Percentiles rank a stretch among this genome's conserved stretches.
Conservation (phyloP, 2,113 vertebrate genomes). For the Fulmarus glacialis region DNA sequence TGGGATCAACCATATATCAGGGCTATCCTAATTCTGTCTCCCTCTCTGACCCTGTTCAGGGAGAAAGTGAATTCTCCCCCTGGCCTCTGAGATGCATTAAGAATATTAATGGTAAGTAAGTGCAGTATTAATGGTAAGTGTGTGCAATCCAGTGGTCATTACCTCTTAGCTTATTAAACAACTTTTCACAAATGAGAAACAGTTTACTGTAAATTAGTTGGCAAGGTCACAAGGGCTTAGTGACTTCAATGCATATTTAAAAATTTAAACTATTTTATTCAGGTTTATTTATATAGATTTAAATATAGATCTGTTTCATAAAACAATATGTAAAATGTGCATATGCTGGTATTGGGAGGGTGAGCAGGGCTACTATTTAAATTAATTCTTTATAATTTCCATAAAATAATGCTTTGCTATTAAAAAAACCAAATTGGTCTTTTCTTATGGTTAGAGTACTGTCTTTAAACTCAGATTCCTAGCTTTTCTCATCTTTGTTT, state of each 20-base stretch:
- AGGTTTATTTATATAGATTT: background rate
- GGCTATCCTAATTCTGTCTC: background rate
- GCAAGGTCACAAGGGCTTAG: background rate
- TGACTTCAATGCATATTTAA: background rate
- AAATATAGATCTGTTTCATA: background rate
- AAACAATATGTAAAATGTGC: background rate
- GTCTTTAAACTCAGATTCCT: background rate
- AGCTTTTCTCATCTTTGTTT: background rate
- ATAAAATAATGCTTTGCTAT: background rate
- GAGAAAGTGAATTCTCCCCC: background rate
- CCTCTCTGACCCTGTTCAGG: background rate
- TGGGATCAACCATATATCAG: background rate
- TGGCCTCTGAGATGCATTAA: background rate
- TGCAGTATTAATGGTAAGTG: background rate
- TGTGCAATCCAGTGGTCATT: background rate
- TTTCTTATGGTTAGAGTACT: background rate
- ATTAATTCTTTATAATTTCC: background rate
- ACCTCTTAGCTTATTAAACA: background rate
- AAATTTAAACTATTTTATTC: background rate
- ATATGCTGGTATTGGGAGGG: background rate
- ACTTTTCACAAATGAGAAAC: background rate
- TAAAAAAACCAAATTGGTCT: background rate
- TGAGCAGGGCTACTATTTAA: background rate
- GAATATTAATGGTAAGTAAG: background rate
- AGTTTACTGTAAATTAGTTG: background rate